Percentiles rank a stretch among this genome's conserved stretches.
Evolutionary conservation across 2,113 vertebrate genomes (phyloP).

Genomic region (Melanostigma gelatinosum): DNA sequence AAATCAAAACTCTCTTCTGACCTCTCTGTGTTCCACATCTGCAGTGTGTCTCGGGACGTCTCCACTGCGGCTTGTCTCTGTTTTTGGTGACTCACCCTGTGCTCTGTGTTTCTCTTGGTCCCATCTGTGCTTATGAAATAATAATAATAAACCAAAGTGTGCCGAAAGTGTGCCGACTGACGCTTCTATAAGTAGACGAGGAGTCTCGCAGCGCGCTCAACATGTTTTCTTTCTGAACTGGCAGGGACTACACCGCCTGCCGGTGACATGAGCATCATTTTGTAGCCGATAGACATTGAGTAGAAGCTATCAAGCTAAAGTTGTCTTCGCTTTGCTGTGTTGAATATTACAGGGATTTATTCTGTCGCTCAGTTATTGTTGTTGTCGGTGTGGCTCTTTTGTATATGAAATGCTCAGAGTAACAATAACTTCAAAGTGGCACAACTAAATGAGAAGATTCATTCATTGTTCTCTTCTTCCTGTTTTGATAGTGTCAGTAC

Average conservation of each 20-base stretch:
- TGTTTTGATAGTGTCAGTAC: not conserved
- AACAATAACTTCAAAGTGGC: conserved; percentile 10
- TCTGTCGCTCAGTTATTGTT: not conserved
- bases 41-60: conserved; percentile 54
- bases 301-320: not conserved
- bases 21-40: conserved; percentile 48
- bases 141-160: conserved; percentile 60
- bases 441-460: not conserved
- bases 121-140: conserved; percentile 73
- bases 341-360: conserved; percentile 7
- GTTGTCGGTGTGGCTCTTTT: not conserved
- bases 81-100: conserved; percentile 43
- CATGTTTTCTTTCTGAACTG: conserved; percentile 26
- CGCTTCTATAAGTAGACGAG: conserved; percentile 24
- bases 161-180: conserved; percentile 56
- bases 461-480: conserved; percentile 2
- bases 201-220: conserved; percentile 8
- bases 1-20: conserved; percentile 13
- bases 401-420: not conserved
- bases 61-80: conserved; percentile 40
- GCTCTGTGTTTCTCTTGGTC: conserved; percentile 66
- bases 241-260: not conserved
- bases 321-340: conserved; percentile 2
- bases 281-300: not conserved
- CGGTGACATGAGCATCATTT: not conserved